Evolutionary conservation across 1,140 invertebrate genomes (phyloP).

Genomic region (Brachystomella parvula): DNA sequence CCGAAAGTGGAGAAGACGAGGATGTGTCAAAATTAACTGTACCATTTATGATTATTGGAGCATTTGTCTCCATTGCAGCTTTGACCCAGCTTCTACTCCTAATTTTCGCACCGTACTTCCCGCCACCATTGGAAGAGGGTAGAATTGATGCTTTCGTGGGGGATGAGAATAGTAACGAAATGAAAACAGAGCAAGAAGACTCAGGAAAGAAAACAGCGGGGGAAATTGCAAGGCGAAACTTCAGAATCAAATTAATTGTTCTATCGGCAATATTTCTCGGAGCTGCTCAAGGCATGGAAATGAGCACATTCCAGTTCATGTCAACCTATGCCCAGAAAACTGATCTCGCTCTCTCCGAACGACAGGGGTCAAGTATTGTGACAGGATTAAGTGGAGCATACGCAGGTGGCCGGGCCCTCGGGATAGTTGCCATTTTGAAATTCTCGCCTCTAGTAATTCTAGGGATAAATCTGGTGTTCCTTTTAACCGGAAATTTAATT

Average conservation of each 20-base stretch:
- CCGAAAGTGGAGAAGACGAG: background rate
- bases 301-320: constrained; percentile 22
- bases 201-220: background rate
- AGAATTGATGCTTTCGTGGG: background rate
- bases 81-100: background rate
- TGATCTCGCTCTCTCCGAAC: constrained; percentile 16
- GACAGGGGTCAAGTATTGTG: constrained; percentile 8
- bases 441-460: constrained; percentile 5
- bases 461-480: background rate
- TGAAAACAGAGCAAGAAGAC: background rate
- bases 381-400: constrained; percentile 17
- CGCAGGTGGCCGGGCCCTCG: constrained; percentile 10
- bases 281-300: constrained; percentile 20
- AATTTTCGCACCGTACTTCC: constrained; percentile 7
- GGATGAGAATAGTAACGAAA: background rate
- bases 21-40: background rate
- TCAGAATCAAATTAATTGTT: background rate
- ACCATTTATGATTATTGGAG: constrained; percentile 8
- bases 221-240: background rate
- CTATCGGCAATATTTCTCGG: constrained; percentile 1
- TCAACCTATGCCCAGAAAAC: constrained; percentile 20
- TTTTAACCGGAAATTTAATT: constrained; percentile 11
- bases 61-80: background rate
- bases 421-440: constrained; percentile 15
- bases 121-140: constrained; percentile 4